Evolutionary conservation across 2,113 vertebrate species (phyloP).

Genomic region (Oryzias curvinotus): DNA sequence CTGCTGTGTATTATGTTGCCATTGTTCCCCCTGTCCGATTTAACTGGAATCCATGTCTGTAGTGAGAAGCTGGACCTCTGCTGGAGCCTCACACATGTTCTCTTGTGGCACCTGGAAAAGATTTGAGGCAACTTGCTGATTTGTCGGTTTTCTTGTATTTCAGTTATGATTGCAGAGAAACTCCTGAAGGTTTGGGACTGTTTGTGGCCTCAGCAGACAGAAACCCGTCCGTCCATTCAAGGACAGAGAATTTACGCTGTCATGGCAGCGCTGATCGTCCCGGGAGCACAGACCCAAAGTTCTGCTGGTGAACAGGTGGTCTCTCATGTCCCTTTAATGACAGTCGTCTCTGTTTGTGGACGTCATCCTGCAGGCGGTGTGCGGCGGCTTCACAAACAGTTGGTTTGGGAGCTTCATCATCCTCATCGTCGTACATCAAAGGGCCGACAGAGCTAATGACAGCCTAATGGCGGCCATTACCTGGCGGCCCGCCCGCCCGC

Average conservation of each 20-base stretch:
- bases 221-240: too few species aligned
- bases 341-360: not conserved
- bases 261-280: too few species aligned
- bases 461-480: constrained; percentile 51
- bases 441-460: constrained; percentile 49
- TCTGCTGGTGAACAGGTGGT: constrained; percentile 9
- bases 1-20: too few species aligned
- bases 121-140: not conserved
- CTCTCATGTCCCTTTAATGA: not conserved
- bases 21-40: too few species aligned
- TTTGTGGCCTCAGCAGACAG: too few species aligned
- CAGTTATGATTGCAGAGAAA: not conserved
- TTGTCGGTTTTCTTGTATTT: not conserved
- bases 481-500: constrained; percentile 19
- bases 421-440: constrained; percentile 42
- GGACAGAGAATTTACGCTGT: too few species aligned
- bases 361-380: not conserved
- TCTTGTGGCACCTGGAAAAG: not conserved
- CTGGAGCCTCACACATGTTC: not conserved
- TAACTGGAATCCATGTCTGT: not conserved
- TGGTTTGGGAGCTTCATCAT: constrained; percentile 29
- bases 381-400: constrained; percentile 11
- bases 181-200: not conserved
- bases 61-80: not conserved
- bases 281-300: too few species aligned